These are phyloP conservation scores for Hydropsyche tenuis DNA, from an alignment of 1,140 invertebrate genomes.

Conservation along the genomic window DNA sequence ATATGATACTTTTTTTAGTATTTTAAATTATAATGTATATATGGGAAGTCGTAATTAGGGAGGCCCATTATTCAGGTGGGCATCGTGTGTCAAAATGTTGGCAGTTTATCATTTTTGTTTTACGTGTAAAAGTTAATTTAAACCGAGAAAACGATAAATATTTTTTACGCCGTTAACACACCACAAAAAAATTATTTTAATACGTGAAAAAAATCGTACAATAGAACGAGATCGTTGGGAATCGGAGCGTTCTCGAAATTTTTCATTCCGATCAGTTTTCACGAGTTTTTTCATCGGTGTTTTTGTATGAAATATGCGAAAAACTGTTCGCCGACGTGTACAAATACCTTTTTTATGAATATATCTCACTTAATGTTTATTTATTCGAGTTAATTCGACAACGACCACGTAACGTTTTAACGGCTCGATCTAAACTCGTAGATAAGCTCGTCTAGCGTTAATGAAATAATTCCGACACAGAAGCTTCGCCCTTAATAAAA, in stretches of 20 bases:
- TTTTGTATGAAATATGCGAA: neutral
- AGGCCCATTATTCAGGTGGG: constrained; percentile 33
- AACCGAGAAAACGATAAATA: constrained; percentile 47
- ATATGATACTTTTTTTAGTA: constrained; percentile 4
- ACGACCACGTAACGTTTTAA: constrained; percentile 43
- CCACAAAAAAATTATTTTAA: neutral
- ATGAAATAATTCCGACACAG: constrained; percentile 42
- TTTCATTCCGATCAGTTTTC: too few species aligned
- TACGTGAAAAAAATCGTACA: too few species aligned
- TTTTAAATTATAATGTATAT: too few species aligned
- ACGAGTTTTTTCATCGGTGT: neutral
- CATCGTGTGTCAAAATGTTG: constrained; percentile 44
- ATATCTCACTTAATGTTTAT: too few species aligned
- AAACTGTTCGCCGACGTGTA: neutral
- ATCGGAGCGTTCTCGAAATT: too few species aligned
- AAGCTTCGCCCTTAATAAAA: constrained; percentile 34
- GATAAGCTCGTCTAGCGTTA: constrained; percentile 45
- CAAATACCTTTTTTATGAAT: too few species aligned
- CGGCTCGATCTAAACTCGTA: constrained; percentile 30
- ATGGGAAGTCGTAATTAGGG: constrained; percentile 43
- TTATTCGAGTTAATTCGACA: constrained; percentile 44
- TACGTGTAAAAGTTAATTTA: constrained; percentile 42
- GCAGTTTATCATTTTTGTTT: constrained; percentile 43
- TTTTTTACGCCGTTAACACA: constrained; percentile 14
- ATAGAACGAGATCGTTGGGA: too few species aligned